Conservation (phyloP, 2,113 vertebrate species). For the Pao palembangensis region DNA sequence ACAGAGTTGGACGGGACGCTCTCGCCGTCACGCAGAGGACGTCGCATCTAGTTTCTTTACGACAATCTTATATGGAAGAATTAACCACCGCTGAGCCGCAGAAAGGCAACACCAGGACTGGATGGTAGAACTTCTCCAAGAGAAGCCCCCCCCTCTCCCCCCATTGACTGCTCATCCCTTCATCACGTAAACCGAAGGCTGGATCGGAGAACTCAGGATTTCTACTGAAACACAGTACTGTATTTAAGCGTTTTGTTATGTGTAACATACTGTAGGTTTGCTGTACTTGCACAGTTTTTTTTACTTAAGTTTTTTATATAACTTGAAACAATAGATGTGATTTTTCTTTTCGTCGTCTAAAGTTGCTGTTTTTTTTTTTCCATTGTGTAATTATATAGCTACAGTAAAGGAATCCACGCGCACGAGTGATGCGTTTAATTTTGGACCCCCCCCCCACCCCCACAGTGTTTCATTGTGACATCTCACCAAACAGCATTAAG, state of each 20-base stretch:
- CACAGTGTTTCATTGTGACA: conserved; percentile 52
- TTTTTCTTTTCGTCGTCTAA: conserved; percentile 57
- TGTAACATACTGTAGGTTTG: conserved; percentile 94
- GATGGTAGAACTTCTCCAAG: conserved; percentile 59
- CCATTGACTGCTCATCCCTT: conserved; percentile 9
- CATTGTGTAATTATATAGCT: conserved; percentile 63
- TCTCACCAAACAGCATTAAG: conserved; percentile 61
- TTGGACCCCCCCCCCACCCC: not conserved
- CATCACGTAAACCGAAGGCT: conserved; percentile 23
- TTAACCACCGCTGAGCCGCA: conserved; percentile 39
- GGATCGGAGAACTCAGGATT: conserved; percentile 88
- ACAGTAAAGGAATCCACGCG: conserved; percentile 57
- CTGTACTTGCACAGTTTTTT: conserved; percentile 97
- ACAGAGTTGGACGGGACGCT: conserved; percentile 42
- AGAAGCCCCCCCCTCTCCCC: conserved; percentile 49
- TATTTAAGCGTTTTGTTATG: conserved; percentile 83
- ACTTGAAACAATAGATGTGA: conserved; percentile 75
- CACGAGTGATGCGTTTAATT: conserved; percentile 41
- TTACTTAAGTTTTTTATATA: conserved; percentile 75
- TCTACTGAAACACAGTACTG: conserved; percentile 96
- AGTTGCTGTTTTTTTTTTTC: conserved; percentile 44
- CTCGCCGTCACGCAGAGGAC: conserved; percentile 40
- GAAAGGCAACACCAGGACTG: conserved; percentile 31
- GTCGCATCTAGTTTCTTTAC: conserved; percentile 53
- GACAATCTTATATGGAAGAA: conserved; percentile 89